These are phyloP conservation scores for Sicus ferrugineus DNA, from an alignment of 2,888 invertebrate genomes.

Conservation along the genomic window DNA sequence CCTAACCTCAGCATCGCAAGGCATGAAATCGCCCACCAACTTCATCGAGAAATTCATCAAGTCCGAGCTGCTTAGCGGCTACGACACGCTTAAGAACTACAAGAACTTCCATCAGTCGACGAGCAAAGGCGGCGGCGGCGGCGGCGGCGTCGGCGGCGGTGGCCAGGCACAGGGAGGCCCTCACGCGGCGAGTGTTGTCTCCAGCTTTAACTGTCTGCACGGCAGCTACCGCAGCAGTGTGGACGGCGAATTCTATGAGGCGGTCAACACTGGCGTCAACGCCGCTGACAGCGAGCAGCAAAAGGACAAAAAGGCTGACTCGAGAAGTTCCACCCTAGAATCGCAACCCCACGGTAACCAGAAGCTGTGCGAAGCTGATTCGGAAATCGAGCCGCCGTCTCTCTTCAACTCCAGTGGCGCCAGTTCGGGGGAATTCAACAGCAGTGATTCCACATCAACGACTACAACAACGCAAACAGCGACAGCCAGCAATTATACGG, in stretches of 20 bases:
- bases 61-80: conserved; percentile 56
- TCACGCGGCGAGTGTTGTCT: conserved; percentile 46
- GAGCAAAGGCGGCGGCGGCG: not conserved
- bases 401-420: conserved; percentile 46
- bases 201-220: conserved; percentile 55
- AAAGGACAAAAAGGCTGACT: conserved; percentile 14
- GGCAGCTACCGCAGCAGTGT: conserved; percentile 58
- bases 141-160: not conserved
- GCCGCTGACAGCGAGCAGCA: conserved; percentile 10
- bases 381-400: conserved; percentile 45
- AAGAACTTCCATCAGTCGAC: conserved; percentile 43
- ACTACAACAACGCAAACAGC: conserved; percentile 12
- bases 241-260: conserved; percentile 57
- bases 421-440: conserved; percentile 52
- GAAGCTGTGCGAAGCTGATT: conserved; percentile 54
- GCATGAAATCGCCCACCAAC: conserved; percentile 48
- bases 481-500: conserved; percentile 5
- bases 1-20: conserved; percentile 41
- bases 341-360: not conserved
- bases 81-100: conserved; percentile 54
- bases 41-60: conserved; percentile 60
- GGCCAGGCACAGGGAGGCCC: conserved; percentile 22
- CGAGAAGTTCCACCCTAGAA: not conserved
- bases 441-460: conserved; percentile 48
- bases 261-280: conserved; percentile 46